These are phyloP conservation scores for Platyscapa corneri DNA, from an alignment of 1,140 invertebrate genomes.

Conservation along the genomic window DNA sequence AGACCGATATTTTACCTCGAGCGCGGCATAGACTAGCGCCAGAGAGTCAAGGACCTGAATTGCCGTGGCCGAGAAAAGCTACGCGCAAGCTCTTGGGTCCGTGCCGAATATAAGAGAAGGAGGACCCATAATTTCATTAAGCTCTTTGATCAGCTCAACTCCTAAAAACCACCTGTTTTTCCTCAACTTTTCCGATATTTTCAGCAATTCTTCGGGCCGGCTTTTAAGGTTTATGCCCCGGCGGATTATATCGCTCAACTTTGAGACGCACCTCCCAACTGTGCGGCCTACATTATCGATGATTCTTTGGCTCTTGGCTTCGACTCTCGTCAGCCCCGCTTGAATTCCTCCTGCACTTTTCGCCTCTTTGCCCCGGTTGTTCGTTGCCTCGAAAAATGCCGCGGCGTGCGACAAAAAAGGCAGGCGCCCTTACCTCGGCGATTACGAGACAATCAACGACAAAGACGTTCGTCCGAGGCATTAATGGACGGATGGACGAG, in stretches of 20 bases:
- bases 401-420: too few relatives aligned
- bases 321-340: background rate
- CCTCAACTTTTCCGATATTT: background rate
- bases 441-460: too few relatives aligned
- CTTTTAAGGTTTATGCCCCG: background rate
- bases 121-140: background rate
- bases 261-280: too few relatives aligned
- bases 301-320: background rate
- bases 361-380: too few relatives aligned
- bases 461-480: too few relatives aligned
- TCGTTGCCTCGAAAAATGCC: too few relatives aligned
- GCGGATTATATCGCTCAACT: background rate
- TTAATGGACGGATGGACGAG: too few relatives aligned
- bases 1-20: too few relatives aligned
- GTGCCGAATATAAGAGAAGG: background rate
- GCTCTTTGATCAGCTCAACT: background rate
- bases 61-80: background rate
- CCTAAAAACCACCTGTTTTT: background rate
- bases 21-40: background rate
- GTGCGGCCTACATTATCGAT: background rate
- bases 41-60: background rate
- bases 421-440: too few relatives aligned
- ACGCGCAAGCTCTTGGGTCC: background rate
- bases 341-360: background rate
- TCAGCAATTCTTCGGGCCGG: background rate